Evolutionary conservation across 2,113 vertebrate genomes (phyloP), one percentile per base, ranked within the genome.

Genomic region (Neolamprologus variostigma): DNA sequence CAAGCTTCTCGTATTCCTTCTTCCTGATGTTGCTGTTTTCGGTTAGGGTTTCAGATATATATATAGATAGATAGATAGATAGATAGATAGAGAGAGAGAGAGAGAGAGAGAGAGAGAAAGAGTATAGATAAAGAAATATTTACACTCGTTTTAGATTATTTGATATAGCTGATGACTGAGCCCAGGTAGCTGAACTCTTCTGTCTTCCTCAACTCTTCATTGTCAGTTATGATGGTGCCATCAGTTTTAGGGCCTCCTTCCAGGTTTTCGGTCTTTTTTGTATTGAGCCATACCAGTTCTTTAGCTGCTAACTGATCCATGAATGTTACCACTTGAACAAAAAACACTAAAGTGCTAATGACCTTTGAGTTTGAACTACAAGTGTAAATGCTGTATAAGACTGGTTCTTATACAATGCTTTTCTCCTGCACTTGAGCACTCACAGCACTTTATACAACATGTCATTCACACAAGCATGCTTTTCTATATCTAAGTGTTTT

Each of bases 31-130:
- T 57, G 54, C 54, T 26, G 12, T 14, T 26, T 57, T 57, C 1
- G 3, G 54, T 57, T 26, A 26, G 54, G 54, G 21, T 54, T 54
- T 57, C 21, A 13, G 0, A 55, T 26, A 28, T 55, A 13, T 54
- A 54, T 53, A 21, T 2, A 53, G 0, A 9, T 2, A 54, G 1
- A 51, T 2, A 51, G 4, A 19, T 2, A 50, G 4, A 53, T 0
- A 17, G 3, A 47, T 7, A 50, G 8, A 50, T 8, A 19, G 8
- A 51, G 8, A 50, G 16, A 19, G 8, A 51, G 17, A 51, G 4
- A 51, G 3, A 45, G 1, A 45, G 13, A 50, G 8, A 51, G 17
- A 19, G 4, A 51, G 17, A 51, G 4, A 51, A 0, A 47, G 17
- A 19, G 17, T 8, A 50, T 51, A 6, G 19, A n/a, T n/a, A 53